Conservation (phyloP, 2,113 vertebrate species). For the Corythornis cristatus region DNA sequence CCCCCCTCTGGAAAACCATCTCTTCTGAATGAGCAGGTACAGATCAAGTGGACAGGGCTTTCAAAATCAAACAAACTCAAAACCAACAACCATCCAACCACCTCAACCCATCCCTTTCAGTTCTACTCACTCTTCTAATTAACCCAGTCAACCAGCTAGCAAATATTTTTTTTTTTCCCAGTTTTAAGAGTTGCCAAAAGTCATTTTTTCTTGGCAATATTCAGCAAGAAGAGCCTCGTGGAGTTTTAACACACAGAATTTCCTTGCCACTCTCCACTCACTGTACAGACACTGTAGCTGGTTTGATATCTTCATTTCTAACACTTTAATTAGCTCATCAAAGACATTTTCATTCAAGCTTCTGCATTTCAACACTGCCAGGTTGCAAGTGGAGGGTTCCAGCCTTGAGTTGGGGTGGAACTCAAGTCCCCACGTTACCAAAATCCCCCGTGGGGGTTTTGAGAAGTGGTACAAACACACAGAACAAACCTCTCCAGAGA, state of each 20-base stretch:
- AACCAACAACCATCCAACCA: not conserved
- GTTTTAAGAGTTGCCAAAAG: not conserved
- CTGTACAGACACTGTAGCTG: not conserved
- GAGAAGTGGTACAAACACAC: not conserved
- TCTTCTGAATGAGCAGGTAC: not conserved
- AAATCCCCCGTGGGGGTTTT: not conserved
- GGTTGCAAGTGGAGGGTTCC: no score
- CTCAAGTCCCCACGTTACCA: not conserved
- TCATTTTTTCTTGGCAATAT: not conserved
- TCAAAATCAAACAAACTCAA: not conserved
- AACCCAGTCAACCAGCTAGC: not conserved
- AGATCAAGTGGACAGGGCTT: not conserved
- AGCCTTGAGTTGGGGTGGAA: not conserved
- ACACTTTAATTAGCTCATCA: slow-evolving; percentile 29
- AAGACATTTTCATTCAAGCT: slow-evolving; percentile 18
- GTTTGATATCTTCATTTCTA: slow-evolving; percentile 29
- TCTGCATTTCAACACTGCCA: not conserved
- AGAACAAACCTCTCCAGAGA: not conserved
- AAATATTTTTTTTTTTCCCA: not conserved
- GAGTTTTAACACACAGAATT: not conserved
- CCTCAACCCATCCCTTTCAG: not conserved
- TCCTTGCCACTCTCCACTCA: no score
- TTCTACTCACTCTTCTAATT: fast-evolving
- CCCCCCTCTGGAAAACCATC: not conserved
- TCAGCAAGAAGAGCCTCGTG: not conserved